A percentile compares a stretch with the other conserved stretches of the same genome.
Evolutionary conservation across 2,797 vertebrate species (phyloP).

Genomic region (Lacerta agilis): DNA sequence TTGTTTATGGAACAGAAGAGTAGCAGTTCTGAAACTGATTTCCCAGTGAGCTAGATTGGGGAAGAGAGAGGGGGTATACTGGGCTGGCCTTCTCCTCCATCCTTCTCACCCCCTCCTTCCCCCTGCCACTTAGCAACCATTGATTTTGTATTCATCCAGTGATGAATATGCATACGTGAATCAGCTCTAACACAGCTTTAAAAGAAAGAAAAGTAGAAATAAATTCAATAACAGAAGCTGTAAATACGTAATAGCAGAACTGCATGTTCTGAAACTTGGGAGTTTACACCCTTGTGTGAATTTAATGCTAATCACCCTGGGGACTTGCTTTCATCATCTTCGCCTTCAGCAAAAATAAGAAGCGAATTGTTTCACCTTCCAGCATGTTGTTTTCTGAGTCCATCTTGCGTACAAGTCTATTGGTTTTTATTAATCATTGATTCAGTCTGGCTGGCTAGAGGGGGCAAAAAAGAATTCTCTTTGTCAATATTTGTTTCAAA

Average conservation of each 20-base stretch:
- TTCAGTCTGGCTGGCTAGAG: constrained; percentile 57
- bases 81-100: neutral
- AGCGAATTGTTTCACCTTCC: constrained; percentile 40
- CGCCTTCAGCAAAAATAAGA: neutral
- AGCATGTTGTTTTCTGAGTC: constrained; percentile 46
- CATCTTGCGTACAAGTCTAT: constrained; percentile 48
- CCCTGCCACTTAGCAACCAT: neutral
- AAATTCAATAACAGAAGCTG: neutral
- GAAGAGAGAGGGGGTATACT: neutral
- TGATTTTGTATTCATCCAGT: neutral
- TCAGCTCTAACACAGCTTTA: neutral
- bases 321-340: constrained; percentile 36
- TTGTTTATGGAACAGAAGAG: neutral
- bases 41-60: neutral
- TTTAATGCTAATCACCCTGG: neutral
- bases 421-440: constrained; percentile 61
- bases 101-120: neutral
- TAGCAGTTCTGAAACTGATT: neutral
- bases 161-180: neutral
- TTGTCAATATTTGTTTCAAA: constrained; percentile 55
- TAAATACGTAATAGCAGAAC: neutral
- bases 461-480: constrained; percentile 36
- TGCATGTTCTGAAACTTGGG: neutral
- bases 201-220: neutral
- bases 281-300: neutral